A percentile compares a stretch with the other conserved stretches of the same genome.
Conservation (phyloP, 2,797 vertebrate genomes). For the Halcyon smyrnensis region DNA sequence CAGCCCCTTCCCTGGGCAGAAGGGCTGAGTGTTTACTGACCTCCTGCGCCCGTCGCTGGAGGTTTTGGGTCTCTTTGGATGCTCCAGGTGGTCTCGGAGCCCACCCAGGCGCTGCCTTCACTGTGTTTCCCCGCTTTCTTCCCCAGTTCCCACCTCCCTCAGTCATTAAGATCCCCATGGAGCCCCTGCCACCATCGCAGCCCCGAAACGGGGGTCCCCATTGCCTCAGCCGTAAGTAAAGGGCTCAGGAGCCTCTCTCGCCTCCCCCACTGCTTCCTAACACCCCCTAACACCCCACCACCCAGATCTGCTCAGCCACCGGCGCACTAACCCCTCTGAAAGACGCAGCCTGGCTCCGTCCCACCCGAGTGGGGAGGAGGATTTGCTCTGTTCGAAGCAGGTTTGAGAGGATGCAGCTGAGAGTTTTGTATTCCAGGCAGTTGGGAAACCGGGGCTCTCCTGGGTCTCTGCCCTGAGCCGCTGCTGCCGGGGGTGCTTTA, state of each 20-base stretch:
- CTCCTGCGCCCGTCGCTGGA: not conserved
- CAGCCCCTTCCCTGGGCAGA: not conserved
- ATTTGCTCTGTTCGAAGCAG: too few relatives aligned
- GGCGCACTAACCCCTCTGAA: not conserved
- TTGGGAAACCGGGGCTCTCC: too few relatives aligned
- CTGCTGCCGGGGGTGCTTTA: too few relatives aligned
- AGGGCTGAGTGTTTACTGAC: too few relatives aligned
- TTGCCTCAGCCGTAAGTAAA: conserved; percentile 74
- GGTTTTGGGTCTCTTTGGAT: not conserved
- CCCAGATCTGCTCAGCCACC: rapidly evolving
- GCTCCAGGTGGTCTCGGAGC: not conserved
- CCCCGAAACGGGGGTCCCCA: conserved; percentile 65
- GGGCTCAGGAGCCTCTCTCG: not conserved
- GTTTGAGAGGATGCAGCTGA: not conserved
- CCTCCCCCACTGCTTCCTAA: not conserved
- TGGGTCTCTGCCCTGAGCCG: too few relatives aligned
- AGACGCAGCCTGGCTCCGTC: not conserved
- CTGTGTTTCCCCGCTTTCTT: conserved; percentile 51
- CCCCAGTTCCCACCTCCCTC: conserved; percentile 77
- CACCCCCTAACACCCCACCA: too few relatives aligned
- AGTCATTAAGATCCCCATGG: conserved; percentile 75
- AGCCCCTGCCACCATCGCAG: conserved; percentile 61
- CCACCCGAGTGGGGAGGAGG: not conserved
- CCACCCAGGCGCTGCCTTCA: not conserved
- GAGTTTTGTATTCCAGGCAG: too few relatives aligned